phyloP scores from a whole-genome alignment of 2,888 invertebrate genomes.

The Petrolisthes cinctipes region DNA sequence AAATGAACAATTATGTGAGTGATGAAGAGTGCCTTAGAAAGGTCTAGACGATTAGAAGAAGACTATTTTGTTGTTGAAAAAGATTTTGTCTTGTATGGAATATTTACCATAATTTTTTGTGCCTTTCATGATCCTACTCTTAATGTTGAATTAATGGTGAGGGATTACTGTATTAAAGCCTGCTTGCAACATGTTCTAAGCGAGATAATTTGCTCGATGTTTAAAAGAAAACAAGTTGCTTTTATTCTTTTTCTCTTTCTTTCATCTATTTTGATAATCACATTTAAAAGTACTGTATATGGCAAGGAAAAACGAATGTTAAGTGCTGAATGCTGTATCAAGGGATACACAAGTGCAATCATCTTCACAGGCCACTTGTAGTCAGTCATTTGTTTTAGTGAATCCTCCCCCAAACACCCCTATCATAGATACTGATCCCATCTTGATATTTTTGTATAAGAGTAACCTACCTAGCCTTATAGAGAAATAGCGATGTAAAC shows the following conservation, averaged over 20 bases:
- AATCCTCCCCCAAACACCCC: neutral
- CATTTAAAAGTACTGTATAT: neutral
- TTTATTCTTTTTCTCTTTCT: neutral
- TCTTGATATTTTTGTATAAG: slow-evolving; percentile 7
- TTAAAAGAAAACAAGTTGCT: neutral
- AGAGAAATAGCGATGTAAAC: neutral
- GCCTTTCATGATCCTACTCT: no score
- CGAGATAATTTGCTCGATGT: neutral
- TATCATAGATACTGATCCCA: slow-evolving; percentile 1
- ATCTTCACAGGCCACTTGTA: neutral
- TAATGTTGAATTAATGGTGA: neutral
- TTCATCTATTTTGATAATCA: neutral
- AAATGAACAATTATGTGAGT: no score
- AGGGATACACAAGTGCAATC: slow-evolving; percentile 7
- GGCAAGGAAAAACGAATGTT: neutral
- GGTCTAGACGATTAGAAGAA: no score
- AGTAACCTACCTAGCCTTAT: slow-evolving; percentile 5
- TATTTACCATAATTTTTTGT: no score
- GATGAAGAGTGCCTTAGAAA: no score
- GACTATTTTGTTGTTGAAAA: no score
- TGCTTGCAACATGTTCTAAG: neutral
- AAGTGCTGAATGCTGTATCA: neutral
- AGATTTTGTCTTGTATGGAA: no score
- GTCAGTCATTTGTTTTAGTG: slow-evolving; percentile 15
- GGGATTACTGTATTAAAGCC: neutral